Evolutionary conservation across 2,888 invertebrate genomes (phyloP), one percentile per base, ranked within the genome.

Genomic region (Helicoverpa assulta): DNA sequence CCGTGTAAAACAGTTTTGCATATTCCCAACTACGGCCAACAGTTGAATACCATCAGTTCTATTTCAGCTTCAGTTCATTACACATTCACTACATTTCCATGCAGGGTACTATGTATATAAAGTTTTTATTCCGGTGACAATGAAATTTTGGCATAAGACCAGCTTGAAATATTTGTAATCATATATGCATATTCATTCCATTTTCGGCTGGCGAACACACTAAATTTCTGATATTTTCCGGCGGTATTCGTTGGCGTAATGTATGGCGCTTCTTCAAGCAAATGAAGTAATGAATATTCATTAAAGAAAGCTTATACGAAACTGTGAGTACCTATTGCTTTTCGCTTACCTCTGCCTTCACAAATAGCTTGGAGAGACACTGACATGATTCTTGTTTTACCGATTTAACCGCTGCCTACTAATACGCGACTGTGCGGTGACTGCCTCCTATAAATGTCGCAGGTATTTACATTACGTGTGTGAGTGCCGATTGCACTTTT

Each of bases 211-310:
- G 79, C 74, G 80, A 80, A 85, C 84, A 79, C 68, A 58, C 62
- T 81, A 76, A 87, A 88, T 83, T 86, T 85, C 75, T 81, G 73
- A 86, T 88, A 88, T 86, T 87, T 88, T 87, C 82, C 67, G 70
- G 60, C 82, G 72, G 84, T 85, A 87, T 90, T 90, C 85, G 84
- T 89, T 84, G 83, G 78, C 85, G 84, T 92, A 90, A 93, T 92
- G 89, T 92, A 92, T 92, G 89, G 86, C 88, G 90, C 92, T 91
- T 92, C 92, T 92, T 91, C 88, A 89, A 90, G 91, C 87, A 92
- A 93, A 92, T 91, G 86, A 91, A 90, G 85, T 91, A 87, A 92
- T 93, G 91, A 93, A 93, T 93, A 93, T 93, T 92, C 90, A 93
- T 92, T 86, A 86, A 85, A 85, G 85, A 89, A 89, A 90, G 90